phyloP scores from a whole-genome alignment of 2,888 invertebrate genomes.

The Mystacides longicornis region DNA sequence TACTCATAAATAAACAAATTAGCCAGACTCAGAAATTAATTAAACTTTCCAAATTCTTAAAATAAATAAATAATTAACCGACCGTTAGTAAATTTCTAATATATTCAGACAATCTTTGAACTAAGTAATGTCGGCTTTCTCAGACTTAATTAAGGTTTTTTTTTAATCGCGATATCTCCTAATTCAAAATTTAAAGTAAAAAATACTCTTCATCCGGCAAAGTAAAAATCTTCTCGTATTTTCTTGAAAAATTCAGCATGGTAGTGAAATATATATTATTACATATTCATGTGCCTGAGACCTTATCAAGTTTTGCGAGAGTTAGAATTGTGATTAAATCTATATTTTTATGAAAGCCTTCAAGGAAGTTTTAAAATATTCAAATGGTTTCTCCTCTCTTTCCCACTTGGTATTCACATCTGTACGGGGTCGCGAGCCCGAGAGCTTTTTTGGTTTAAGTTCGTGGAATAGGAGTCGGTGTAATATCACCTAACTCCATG shows the following conservation, averaged over 20 bases:
- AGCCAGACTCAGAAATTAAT: too few species aligned
- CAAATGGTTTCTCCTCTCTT: background rate
- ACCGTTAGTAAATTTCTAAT: too few species aligned
- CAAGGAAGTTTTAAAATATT: conserved; percentile 4
- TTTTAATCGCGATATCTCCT: background rate
- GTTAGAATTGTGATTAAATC: background rate
- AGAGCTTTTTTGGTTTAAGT: conserved; percentile 14
- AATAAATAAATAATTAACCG: too few species aligned
- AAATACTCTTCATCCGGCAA: background rate
- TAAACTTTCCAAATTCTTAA: too few species aligned
- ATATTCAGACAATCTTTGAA: too few species aligned
- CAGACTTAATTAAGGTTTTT: background rate
- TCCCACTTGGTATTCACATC: background rate
- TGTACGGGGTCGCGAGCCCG: conserved; percentile 19
- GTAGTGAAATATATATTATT: background rate
- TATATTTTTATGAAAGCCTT: conserved; percentile 1
- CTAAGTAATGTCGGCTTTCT: background rate
- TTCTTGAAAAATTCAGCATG: background rate
- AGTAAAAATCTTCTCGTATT: background rate
- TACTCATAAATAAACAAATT: too few species aligned
- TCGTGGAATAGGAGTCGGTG: conserved; percentile 29
- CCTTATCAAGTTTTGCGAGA: background rate
- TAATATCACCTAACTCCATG: conserved; percentile 44
- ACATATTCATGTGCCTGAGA: background rate
- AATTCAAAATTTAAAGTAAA: background rate